These are phyloP conservation scores for Tetheella fluctuosa DNA, from an alignment of 2,888 invertebrate genomes.

Conservation along the genomic window DNA sequence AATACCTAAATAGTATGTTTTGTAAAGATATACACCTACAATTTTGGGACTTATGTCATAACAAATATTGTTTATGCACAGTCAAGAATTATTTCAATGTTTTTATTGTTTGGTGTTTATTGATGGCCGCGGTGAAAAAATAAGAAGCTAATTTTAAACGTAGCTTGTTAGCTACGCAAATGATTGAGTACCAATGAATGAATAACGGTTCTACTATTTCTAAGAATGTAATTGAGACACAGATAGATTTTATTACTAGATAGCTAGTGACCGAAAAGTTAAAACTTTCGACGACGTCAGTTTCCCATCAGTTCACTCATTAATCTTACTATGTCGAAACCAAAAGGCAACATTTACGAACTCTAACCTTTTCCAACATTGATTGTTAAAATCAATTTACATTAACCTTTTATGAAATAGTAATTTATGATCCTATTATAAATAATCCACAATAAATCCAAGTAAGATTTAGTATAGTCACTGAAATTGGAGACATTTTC, in stretches of 20 bases:
- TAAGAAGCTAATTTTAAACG: too few species aligned
- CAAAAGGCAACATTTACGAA: not conserved
- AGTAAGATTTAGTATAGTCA: not conserved
- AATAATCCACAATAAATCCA: not conserved
- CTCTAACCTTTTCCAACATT: not conserved
- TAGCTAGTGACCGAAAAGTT: not conserved
- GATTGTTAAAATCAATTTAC: not conserved
- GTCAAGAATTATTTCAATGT: too few species aligned
- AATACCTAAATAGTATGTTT: not conserved
- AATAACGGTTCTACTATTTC: too few species aligned
- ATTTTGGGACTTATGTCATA: not conserved
- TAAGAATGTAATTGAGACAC: too few species aligned
- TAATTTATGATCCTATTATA: not conserved
- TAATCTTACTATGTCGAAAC: constrained; percentile 1
- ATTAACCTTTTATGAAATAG: too few species aligned
- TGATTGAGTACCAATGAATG: too few species aligned
- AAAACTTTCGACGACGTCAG: not conserved
- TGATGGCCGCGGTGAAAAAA: too few species aligned
- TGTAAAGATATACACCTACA: not conserved
- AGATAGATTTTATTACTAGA: not conserved
- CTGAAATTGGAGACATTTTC: not conserved
- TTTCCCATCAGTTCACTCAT: not conserved
- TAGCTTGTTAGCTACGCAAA: too few species aligned
- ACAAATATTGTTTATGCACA: too few species aligned
- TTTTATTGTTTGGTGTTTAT: too few species aligned